phyloP scores from a whole-genome alignment of 2,113 vertebrate species.

The Platichthys stellatus region DNA sequence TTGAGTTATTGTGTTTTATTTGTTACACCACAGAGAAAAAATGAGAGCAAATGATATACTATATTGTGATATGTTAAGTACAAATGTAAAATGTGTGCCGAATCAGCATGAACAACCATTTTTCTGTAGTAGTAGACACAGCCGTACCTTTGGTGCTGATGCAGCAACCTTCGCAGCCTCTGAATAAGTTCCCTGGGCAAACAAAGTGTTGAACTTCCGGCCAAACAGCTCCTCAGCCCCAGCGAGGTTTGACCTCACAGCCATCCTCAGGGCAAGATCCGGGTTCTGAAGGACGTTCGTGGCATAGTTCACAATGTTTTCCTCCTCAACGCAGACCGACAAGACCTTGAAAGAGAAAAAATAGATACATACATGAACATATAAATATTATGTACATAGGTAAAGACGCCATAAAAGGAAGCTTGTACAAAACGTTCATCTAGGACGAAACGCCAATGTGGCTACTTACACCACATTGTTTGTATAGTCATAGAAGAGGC shows the following conservation, averaged over 20 bases:
- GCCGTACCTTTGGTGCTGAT: slow-evolving; percentile 90
- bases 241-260: slow-evolving; percentile 88
- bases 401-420: neutral
- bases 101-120: neutral
- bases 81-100: neutral
- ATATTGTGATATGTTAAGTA: too few species aligned
- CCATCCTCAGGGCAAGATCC: slow-evolving; percentile 91
- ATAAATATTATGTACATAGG: neutral
- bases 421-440: neutral
- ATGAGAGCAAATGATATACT: too few species aligned
- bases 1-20: neutral
- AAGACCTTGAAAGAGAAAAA: slow-evolving; percentile 82
- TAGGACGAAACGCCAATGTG: neutral
- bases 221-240: slow-evolving; percentile 93
- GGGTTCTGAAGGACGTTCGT: slow-evolving; percentile 92
- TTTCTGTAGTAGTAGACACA: neutral
- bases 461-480: neutral
- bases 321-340: slow-evolving; percentile 94
- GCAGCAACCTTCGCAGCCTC: slow-evolving; percentile 92
- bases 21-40: neutral
- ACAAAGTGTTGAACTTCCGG: slow-evolving; percentile 90
- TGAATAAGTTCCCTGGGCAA: slow-evolving; percentile 91
- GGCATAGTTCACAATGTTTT: slow-evolving; percentile 93
- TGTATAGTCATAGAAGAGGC: neutral
- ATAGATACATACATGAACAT: neutral